Evolutionary conservation across 2,888 invertebrate species (phyloP).

Genomic region (Vesta saturnalis): DNA sequence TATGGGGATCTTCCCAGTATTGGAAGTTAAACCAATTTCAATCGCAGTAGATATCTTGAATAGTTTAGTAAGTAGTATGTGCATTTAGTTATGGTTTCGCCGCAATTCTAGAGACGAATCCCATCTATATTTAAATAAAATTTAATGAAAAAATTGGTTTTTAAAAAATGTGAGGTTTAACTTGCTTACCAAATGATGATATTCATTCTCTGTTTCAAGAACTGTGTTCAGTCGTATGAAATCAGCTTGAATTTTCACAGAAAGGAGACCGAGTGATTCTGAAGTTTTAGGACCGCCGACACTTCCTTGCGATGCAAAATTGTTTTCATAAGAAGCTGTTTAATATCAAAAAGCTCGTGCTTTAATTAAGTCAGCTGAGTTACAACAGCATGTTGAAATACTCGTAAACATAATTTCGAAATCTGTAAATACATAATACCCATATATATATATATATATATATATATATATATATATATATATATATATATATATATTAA

Average conservation of each 20-base stretch:
- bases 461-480: too few relatives aligned
- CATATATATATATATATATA: too few relatives aligned
- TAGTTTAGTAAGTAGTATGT: not conserved
- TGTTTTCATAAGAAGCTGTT: not conserved
- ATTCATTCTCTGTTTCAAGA: not conserved
- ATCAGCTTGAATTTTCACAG: not conserved
- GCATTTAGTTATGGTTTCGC: not conserved
- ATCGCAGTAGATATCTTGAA: not conserved
- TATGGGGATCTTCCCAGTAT: not conserved
- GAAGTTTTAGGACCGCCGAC: not conserved
- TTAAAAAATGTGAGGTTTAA: not conserved
- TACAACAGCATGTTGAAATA: too few relatives aligned
- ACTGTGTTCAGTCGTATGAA: not conserved
- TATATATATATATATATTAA: too few relatives aligned
- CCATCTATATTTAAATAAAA: not conserved
- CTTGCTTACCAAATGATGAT: not conserved
- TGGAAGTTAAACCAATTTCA: not conserved
- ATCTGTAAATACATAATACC: too few relatives aligned
- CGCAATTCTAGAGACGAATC: not conserved
- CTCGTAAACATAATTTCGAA: too few relatives aligned
- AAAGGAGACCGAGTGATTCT: not conserved
- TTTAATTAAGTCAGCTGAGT: not conserved
- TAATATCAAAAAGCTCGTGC: not conserved
- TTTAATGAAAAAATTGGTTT: not conserved
- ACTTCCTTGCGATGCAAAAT: not conserved